Base-by-base conservation (phyloP, 23 tunicate genomes). In the Corella eumyota region DNA sequence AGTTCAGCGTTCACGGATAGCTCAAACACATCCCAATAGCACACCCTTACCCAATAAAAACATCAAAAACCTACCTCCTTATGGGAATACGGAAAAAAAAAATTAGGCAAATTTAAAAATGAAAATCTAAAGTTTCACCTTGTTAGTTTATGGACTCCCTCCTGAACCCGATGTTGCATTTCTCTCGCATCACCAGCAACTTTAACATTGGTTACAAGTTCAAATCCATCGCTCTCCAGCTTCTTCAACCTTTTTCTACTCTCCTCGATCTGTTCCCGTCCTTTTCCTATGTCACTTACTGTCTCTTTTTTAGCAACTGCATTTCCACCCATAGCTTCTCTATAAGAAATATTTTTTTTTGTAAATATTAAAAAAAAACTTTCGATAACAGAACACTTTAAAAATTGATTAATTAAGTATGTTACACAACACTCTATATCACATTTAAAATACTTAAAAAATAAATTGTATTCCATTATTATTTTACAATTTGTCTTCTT, bases 111-210 rank as follows among this genome's bases (percentile, higher is more conserved):
- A n/a, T n/a, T n/a, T n/a, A n/a, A n/a, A n/a, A n/a, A n/a, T n/a
- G n/a, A n/a, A n/a, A n/a, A n/a, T n/a, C n/a, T n/a, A n/a, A n/a
- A n/a, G n/a, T n/a, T 5, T 49, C 45, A 79, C 81, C 96, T 78
- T 28, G 71, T 58, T 33, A 65, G 78, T 50, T 71, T 92, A 34
- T 48, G 51, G 33, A 83, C 93, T 32, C 69, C 76, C 36, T 77
- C 98, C 31, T 76, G 68, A 3, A 75, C 17, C 50, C 90, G 59
- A 22, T 78, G 78, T 34, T 71, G 95, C 72, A 90, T 73, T 58
- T 92, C 93, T 45, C 98, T 65, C n/a, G 98, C 98, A 61, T 81
- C 81, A 29, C 92, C 78, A 36, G 93, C 98, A 30, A 83, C 68
- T 25, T 66, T 48, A 20, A 92, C 98, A 47, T 83, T 92, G 21